Evolutionary conservation across 2,888 invertebrate genomes (phyloP), one percentile per base, ranked within the genome.

Genomic region (Sisyra terminalis): DNA sequence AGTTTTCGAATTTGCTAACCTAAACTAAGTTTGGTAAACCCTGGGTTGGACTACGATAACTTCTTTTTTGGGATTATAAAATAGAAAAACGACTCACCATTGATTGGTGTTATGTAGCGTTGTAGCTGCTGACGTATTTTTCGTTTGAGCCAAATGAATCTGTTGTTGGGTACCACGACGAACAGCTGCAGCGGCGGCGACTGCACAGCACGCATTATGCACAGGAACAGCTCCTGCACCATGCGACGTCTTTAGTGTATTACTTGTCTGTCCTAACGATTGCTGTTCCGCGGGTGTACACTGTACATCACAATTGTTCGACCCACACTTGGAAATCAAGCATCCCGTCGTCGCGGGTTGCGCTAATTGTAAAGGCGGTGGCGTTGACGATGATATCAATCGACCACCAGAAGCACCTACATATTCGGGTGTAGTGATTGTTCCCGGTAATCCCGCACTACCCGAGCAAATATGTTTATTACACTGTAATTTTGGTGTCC

Each of bases 351-450:
- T 11, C 13, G 13, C 14, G 13, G 39, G 39, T 13, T 11, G 14
- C 3, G n/a, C 29, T 11, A 29, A 10, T 18, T 16, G 38, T 11
- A 9, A 18, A 24, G 53, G 50, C 7, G 61, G 61, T 14, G 63
- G 61, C 38, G 61, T 63, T n/a, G 48, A 43, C 11, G 50, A 50
- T 43, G 67, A 67, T 42, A 69, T 61, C 49, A 72, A 67, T 44
- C 77, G 63, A 4, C 75, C 75, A 24, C 74, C 75, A 48, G 71
- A 71, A 31, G 71, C 71, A 18, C 74, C 75, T 51, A 75, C 73
- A 56, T 75, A 77, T 55, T 76, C 75, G 24, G 65, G 62, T 46
- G 60, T 55, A 38, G 61, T 57, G 47, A 57, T 59, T 42, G 59
- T 55, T 50, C 24, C 18, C 31, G 40, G 15, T 10, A 15, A 7